Evolutionary conservation across 2,113 vertebrate species (phyloP).

Genomic region (Barnardius zonarius): DNA sequence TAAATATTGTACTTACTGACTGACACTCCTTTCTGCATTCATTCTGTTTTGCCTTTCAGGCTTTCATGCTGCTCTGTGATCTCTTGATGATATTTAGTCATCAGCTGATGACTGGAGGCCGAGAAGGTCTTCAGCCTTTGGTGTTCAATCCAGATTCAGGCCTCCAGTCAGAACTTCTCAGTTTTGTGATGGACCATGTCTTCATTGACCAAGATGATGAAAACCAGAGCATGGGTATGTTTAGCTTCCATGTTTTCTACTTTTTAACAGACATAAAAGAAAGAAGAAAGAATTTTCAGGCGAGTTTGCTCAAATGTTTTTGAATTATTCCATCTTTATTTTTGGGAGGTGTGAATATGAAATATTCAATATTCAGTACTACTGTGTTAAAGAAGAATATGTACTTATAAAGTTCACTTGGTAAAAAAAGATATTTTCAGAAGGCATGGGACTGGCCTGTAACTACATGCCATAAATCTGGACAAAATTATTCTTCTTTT

Average conservation of each 20-base stretch:
- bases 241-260: background rate
- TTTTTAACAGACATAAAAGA: background rate
- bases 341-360: background rate
- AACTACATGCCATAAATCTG: background rate
- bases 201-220: constrained; percentile 99
- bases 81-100: constrained; percentile 99
- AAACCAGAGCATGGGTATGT: constrained; percentile 98
- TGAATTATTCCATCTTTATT: background rate
- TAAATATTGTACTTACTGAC: background rate
- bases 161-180: constrained; percentile 95
- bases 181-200: constrained; percentile 97
- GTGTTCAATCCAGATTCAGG: constrained; percentile 95
- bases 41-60: constrained; percentile 74
- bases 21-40: background rate
- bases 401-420: background rate
- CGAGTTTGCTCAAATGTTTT: background rate
- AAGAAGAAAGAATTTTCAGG: background rate
- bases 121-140: constrained; percentile 93
- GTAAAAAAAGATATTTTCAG: background rate
- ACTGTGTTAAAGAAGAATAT: background rate
- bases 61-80: constrained; percentile 98
- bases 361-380: background rate
- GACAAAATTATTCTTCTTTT: background rate
- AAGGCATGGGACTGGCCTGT: background rate
- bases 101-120: constrained; percentile 89